Conservation (phyloP, 30 jellyfish, hydroid and myxozoan species). For the Turritopsis rubra region DNA sequence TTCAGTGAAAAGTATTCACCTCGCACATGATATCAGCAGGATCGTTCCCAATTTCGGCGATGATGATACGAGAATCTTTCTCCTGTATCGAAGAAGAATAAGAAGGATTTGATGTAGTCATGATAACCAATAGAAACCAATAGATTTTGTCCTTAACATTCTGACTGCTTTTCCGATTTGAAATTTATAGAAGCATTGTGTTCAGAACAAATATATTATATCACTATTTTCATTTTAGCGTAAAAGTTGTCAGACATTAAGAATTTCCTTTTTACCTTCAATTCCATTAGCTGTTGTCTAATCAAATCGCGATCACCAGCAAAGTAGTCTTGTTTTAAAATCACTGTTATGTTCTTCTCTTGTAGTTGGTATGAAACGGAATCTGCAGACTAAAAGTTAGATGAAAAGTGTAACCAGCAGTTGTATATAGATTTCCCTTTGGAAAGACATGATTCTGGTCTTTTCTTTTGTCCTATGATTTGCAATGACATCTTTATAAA, state of each 20-base stretch:
- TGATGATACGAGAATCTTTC: constrained; percentile 2
- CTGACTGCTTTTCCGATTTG: too few relatives aligned
- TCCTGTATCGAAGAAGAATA: neutral
- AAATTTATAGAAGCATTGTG: too few relatives aligned
- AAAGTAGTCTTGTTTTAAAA: neutral
- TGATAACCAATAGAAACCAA: too few relatives aligned
- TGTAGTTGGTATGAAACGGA: neutral
- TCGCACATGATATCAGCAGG: constrained; percentile 7
- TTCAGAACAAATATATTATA: too few relatives aligned
- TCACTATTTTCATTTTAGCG: too few relatives aligned
- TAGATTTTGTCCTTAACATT: too few relatives aligned
- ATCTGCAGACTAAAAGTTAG: neutral
- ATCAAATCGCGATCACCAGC: neutral
- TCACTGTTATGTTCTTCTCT: neutral
- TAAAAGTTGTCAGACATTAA: neutral
- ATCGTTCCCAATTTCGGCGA: neutral
- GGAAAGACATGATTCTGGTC: too few relatives aligned
- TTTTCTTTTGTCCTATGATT: too few relatives aligned
- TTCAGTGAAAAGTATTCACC: neutral
- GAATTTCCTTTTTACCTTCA: neutral
- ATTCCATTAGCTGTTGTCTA: neutral
- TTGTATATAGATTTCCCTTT: too few relatives aligned
- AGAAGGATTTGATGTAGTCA: too few relatives aligned
- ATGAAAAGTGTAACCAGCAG: neutral
- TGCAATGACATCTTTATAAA: too few relatives aligned